Evolutionary conservation across 2,797 vertebrate genomes (phyloP), one percentile per base, ranked within the genome.

Genomic region (Sebastes vulpes): DNA sequence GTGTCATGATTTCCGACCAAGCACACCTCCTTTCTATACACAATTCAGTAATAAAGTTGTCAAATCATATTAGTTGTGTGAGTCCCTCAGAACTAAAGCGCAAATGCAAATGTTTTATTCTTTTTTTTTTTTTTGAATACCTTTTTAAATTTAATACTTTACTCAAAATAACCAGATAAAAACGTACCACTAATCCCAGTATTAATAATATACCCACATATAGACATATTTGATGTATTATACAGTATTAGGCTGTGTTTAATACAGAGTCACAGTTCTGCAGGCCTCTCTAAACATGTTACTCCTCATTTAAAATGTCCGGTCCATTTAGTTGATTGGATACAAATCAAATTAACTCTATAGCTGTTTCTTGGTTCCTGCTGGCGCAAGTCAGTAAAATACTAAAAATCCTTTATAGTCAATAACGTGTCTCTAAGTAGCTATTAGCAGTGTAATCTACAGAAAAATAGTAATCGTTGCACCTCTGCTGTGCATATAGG

Each of bases 311-410:
- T 26, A 57, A 28, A 0, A 64, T 31, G 11, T 21, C 66, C 64
- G 66, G 54, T 59, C 52, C 42, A 60, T 76, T 81, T 73, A 20
- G 25, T 56, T 70, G 18, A 75, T 72, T 75, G n/a, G 26, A 70
- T 53, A 14, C 46, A 71, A 38, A 85, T 83, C 50, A 75, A 42
- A 82, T 81, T 1, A 71, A 50, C 20, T 67, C 48, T 11, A 32
- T 35, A n/a, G 48, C 63, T 53, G 29, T 26, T 64, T 63, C 53
- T 79, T 53, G 5, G 16, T 56, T 72, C 54, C 42, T 83, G 58
- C 31, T 64, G 23, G 52, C 59, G 53, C 21, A 20, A 68, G 29
- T 46, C n/a, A 52, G 20, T 65, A 20, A 65, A 54, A 73, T 1
- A 57, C 29, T 38, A 14, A 2, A 28, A 23, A 25, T 25, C 2